These are phyloP conservation scores for Hirtodrosophila duncani DNA, from an alignment of 2,888 invertebrate species.

Conservation along the genomic window DNA sequence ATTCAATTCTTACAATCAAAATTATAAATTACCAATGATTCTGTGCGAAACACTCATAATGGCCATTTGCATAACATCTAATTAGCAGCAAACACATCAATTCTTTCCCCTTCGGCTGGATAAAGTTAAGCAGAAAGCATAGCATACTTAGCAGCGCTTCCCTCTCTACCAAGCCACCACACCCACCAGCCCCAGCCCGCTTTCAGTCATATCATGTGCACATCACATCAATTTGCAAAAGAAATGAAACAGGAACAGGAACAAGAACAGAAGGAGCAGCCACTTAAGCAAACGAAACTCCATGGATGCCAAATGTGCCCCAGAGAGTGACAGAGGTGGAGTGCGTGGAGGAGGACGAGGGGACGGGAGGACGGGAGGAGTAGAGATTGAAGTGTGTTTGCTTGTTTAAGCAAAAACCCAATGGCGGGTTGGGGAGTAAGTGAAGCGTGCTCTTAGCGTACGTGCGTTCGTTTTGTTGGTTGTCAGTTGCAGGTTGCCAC, in stretches of 20 bases:
- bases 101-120: constrained; percentile 8
- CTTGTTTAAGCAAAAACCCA: constrained; percentile 42
- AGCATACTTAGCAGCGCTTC: constrained; percentile 6
- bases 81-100: constrained; percentile 41
- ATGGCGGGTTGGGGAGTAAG: background rate
- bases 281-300: constrained; percentile 44
- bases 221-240: constrained; percentile 59
- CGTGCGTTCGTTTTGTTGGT: constrained; percentile 37
- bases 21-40: too few species aligned
- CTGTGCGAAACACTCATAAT: too few species aligned
- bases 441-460: constrained; percentile 3
- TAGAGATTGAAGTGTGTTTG: constrained; percentile 37
- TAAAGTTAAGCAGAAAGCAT: constrained; percentile 4
- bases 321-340: background rate
- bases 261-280: constrained; percentile 22
- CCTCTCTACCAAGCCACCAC: background rate
- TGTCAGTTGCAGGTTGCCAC: constrained; percentile 43
- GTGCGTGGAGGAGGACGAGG: background rate
- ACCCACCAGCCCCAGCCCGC: background rate
- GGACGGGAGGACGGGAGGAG: background rate
- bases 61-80: constrained; percentile 51
- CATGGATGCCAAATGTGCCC: constrained; percentile 5
- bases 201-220: constrained; percentile 56
- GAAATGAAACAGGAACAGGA: constrained; percentile 57
- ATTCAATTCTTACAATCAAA: too few species aligned